These are phyloP conservation scores for Enteromius mattozi DNA, from an alignment of 2,797 vertebrate species.

Conservation along the genomic window DNA sequence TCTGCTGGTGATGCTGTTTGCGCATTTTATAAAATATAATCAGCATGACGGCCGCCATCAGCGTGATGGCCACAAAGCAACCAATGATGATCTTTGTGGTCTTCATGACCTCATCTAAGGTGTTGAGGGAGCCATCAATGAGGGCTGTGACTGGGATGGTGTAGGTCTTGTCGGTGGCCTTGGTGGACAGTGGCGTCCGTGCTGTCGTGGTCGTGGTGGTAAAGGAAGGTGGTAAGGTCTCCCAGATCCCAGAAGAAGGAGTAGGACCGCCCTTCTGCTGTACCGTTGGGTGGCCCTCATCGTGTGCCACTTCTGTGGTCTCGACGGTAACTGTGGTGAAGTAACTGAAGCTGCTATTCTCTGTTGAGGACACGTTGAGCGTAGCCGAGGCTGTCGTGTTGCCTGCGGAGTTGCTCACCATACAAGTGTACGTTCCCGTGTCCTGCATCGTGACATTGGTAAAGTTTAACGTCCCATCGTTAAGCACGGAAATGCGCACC, in stretches of 20 bases:
- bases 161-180: constrained; percentile 91
- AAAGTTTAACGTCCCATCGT: constrained; percentile 97
- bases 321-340: constrained; percentile 99
- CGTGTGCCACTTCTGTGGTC: constrained; percentile 94
- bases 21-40: constrained; percentile 99
- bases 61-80: constrained; percentile 99
- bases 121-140: constrained; percentile 86
- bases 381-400: constrained; percentile 98
- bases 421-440: constrained; percentile 97
- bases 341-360: constrained; percentile 94
- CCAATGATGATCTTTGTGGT: constrained; percentile 99
- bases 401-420: constrained; percentile 99
- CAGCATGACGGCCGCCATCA: constrained; percentile 99
- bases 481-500: constrained; percentile 96
- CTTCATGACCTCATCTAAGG: constrained; percentile 99
- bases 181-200: constrained; percentile 88
- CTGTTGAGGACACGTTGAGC: constrained; percentile 93
- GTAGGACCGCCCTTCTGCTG: constrained; percentile 91
- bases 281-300: constrained; percentile 89
- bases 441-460: constrained; percentile 98
- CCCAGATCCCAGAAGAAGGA: constrained; percentile 84
- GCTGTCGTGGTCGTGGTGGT: constrained; percentile 90
- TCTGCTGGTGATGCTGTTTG: constrained; percentile 99
- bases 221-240: constrained; percentile 76
- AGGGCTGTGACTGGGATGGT: constrained; percentile 90